Evolutionary conservation across 2,113 vertebrate species (phyloP), one percentile per base, ranked within the genome.

Genomic region (Neolamprologus ventralis): DNA sequence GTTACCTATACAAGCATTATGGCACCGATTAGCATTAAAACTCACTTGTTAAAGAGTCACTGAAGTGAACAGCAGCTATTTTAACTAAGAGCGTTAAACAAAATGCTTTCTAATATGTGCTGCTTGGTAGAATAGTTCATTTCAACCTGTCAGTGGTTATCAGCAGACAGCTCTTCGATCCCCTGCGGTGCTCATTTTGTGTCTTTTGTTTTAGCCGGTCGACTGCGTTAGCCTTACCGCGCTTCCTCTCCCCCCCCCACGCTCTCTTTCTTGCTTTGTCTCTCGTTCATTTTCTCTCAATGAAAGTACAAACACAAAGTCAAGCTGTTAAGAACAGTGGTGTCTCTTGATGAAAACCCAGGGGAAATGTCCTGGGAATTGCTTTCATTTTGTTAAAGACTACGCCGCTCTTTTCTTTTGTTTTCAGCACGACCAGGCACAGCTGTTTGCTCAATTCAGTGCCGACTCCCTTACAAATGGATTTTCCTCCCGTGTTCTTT

Each of bases 311-410:
- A 60, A 88, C 7, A 42, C 88, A 88, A 85, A 89, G 86, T 92
- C 65, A 78, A 91, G 91, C 86, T 89, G 91, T 86, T 90, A 58
- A 9, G 85, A 90, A 28, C 88, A 82, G 65, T 37, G 42, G 87
- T 82, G 87, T 88, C 82, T 91, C 90, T 35, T 91, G 90, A 92
- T 93, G 82, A 87, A 93, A 91, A 92, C 90, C 84, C 88, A 55
- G 58, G 85, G 91, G 88, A 90, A 87, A 88, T 86, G 87, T 89
- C 78, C 81, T 7, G 86, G 80, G 71, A 92, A 93, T 91, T 91
- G 91, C 86, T 93, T 92, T 94, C 71, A 91, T 93, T 91, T 91
- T 80, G 85, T 86, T 91, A 88, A 92, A 93, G 87, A 94, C 37
- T 5, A n/a, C 87, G 82, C 87, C n/a, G 85, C 86, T 90, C 86